Base-by-base conservation (phyloP, 2,797 vertebrate species). In the Coregonus sp. region DNA sequence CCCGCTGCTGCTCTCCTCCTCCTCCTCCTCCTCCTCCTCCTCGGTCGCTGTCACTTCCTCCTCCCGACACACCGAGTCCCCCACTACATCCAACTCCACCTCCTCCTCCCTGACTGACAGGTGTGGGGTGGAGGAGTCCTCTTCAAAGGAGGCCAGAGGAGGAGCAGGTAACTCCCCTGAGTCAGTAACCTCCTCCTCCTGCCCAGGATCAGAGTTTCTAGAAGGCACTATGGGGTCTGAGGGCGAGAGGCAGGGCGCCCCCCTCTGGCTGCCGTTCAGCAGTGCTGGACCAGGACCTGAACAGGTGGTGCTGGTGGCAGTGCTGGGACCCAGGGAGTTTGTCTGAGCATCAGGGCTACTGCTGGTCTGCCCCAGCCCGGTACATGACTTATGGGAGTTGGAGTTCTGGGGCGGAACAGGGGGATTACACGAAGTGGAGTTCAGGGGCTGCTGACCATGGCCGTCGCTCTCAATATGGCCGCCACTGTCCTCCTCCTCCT, bases 191-290 rank as follows among this genome's bases (percentile, higher is more conserved):
- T 12, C 40, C 40, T 47, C 95, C 85, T 93, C 90, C 93, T 94
- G 96, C 92, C 93, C 94, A 85, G 89, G 88, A 84, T 94, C 90
- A 89, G 4, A 96, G 92, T 95, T 94, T 94, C 93, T 97, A 96
- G 96, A 99, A 99, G 97, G 98, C 98, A 99, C 98, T 86, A 94
- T 89, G 89, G 96, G 95, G 92, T 97, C 95, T 82, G 95, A 90
- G 88, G 93, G 93, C 81, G 93, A 90, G 91, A 18, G 56, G 56
- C 56, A 59, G 5, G 91, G 83, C 14, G 72, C 81, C 78, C 93
- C 94, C 75, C 89, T 92, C 92, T 97, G 96, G 89, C 93, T 94
- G 85, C 95, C 96, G 25, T 95, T 97, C 81, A 94, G 93, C 92
- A 96, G 92, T 80, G 92, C 82, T 0, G 92, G 91, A 89, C 88